Percentiles rank a stretch among this genome's conserved stretches.
phyloP scores from a whole-genome alignment of 2,797 vertebrate genomes.

The Ctenopoma kingsleyae region DNA sequence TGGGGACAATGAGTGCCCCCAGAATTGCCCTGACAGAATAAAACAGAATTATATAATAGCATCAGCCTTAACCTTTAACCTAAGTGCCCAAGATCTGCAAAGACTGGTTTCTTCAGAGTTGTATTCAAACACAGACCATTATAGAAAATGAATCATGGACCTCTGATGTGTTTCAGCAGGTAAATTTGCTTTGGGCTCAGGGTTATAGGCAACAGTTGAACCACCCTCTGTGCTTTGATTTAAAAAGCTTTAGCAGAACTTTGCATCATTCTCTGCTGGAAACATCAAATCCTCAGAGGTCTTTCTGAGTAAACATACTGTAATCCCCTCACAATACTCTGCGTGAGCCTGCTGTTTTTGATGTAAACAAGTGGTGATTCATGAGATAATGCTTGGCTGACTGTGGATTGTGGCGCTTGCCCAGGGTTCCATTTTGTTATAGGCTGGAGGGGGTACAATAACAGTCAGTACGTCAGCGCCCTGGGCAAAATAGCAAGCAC shows the following conservation, averaged over 20 bases:
- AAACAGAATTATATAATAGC: too few relatives aligned
- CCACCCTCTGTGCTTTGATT: slow-evolving; percentile 11
- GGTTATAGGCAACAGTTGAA: slow-evolving; percentile 1
- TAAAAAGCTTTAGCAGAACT: slow-evolving; percentile 18
- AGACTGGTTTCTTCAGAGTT: not conserved
- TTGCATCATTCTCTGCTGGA: slow-evolving; percentile 16
- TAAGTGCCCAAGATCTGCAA: not conserved
- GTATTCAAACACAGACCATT: slow-evolving; percentile 20
- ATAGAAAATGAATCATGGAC: slow-evolving; percentile 33
- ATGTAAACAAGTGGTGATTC: slow-evolving; percentile 46
- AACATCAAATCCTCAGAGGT: slow-evolving; percentile 27
- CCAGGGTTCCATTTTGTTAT: slow-evolving; percentile 13
- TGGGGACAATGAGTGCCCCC: too few relatives aligned
- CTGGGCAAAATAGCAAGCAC: slow-evolving; percentile 13
- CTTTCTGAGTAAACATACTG: slow-evolving; percentile 36
- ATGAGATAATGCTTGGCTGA: slow-evolving; percentile 24
- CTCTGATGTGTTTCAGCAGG: slow-evolving; percentile 10
- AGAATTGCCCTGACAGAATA: too few relatives aligned
- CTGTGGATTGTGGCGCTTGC: slow-evolving; percentile 15
- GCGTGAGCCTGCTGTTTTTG: slow-evolving; percentile 22
- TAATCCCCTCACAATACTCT: slow-evolving; percentile 17
- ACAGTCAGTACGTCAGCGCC: not conserved
- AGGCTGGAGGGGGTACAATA: slow-evolving; percentile 21
- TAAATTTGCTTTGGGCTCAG: not conserved
- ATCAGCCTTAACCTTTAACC: not conserved